Evolutionary conservation across 2,797 vertebrate genomes (phyloP), one percentile per base, ranked within the genome.

Genomic region (Poecilia gillii): DNA sequence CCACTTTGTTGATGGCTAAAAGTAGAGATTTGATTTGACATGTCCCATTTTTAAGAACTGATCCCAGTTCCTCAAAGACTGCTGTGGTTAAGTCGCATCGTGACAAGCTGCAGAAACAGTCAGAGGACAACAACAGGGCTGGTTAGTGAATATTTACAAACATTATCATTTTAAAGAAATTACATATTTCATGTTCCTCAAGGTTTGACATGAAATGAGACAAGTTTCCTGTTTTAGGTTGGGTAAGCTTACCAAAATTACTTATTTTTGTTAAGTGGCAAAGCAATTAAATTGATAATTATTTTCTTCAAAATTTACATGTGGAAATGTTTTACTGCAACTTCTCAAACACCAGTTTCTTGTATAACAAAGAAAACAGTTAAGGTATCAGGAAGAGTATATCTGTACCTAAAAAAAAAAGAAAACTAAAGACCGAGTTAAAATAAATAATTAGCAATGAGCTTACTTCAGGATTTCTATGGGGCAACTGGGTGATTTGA

Each of bases 1-100:
- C 96, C 13, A 97, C 91, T 0, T 64, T 0, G 77, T 97, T 97
- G 72, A 96, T 36, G 80, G 96, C 97, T 5, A 98, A 88, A 72
- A 89, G 89, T 81, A 98, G 92, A 73, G 95, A 95, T 0, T 89
- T 94, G 0, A 98, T 94, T 70, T 33, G 86, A 80, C 93, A 96
- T 6, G 36, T 89, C 39, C 90, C 96, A 75, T 83, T 89, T 71
- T 31, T 81, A 85, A 98, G 93, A 80, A 95, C 1, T 0, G 89
- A 79, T 28, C 96, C 95, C 0, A 98, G 92, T 43, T 85, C 90
- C 3, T 91, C n/a, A n/a, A 97, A 97, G 87, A 95, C 94, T 0
- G 4, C 4, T 4, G 85, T 13, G 0, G 93, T 97, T 87, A 98
- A 81, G 3, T 96, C 83, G 0, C 97, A 97, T 47, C 95, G 92